These are phyloP conservation scores for Cochlearius cochlearius DNA, from an alignment of 2,113 vertebrate species.

Conservation along the genomic window DNA sequence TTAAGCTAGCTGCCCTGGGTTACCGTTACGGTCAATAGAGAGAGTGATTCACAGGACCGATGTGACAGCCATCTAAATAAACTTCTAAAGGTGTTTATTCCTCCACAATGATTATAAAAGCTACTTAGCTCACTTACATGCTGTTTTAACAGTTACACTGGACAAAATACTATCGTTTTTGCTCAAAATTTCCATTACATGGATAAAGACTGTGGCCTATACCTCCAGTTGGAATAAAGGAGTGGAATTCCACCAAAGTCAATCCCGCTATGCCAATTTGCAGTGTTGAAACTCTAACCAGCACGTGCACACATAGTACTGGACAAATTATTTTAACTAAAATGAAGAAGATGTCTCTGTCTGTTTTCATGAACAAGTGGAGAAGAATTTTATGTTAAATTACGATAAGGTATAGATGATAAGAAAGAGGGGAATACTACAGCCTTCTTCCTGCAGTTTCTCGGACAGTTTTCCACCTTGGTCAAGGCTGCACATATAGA, in stretches of 20 bases:
- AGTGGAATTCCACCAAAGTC: not conserved
- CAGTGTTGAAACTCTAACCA: not conserved
- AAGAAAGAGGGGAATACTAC: not conserved
- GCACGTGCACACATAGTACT: not conserved
- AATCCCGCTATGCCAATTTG: not conserved
- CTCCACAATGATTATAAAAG: not conserved
- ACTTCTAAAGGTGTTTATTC: not conserved
- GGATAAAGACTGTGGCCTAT: not conserved
- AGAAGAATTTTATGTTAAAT: not conserved
- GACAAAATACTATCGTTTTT: not conserved
- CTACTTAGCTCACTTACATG: not conserved
- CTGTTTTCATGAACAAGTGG: not conserved
- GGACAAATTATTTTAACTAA: not conserved
- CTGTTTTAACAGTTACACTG: not conserved
- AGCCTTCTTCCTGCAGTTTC: not conserved
- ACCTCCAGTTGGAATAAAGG: not conserved
- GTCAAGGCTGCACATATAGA: not conserved
- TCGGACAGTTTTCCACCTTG: not conserved
- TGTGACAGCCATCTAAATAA: not conserved
- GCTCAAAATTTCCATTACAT: not conserved
- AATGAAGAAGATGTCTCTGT: not conserved
- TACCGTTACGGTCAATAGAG: not conserved
- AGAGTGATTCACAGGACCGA: not conserved
- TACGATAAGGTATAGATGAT: not conserved
- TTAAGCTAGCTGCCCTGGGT: not conserved